Conservation (phyloP, 2,888 invertebrate species). For the Elgonia sp. region DNA sequence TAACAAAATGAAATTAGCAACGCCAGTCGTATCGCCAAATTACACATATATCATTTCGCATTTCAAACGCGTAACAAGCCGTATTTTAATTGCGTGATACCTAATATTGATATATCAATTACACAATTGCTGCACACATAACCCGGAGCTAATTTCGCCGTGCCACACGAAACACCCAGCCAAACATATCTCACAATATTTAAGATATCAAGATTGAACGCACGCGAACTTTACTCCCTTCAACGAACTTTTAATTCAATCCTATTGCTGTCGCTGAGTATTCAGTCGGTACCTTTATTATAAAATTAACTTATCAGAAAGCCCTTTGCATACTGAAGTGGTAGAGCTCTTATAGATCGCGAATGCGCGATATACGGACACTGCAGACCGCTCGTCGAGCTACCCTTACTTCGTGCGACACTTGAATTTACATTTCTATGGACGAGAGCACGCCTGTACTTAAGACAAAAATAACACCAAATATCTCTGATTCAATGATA, state of each 20-base stretch:
- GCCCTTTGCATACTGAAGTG: slow-evolving; percentile 60
- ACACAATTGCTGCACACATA: not conserved
- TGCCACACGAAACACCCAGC: not conserved
- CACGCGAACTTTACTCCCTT: not conserved
- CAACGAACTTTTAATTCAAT: slow-evolving; percentile 40
- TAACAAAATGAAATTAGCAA: too few species aligned
- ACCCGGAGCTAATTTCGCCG: not conserved
- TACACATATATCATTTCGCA: not conserved
- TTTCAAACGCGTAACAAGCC: not conserved
- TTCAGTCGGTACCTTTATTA: slow-evolving; percentile 52
- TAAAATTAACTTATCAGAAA: slow-evolving; percentile 71
- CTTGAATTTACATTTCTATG: slow-evolving; percentile 73
- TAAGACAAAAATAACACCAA: slow-evolving; percentile 61
- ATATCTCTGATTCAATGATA: slow-evolving; percentile 56
- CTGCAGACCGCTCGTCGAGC: slow-evolving; percentile 57
- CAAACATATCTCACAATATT: not conserved
- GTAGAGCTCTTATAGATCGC: slow-evolving; percentile 57
- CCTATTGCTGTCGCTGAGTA: not conserved
- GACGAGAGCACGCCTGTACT: slow-evolving; percentile 55
- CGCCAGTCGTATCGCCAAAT: too few species aligned
- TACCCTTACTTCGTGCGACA: slow-evolving; percentile 62
- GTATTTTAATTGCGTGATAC: not conserved
- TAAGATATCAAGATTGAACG: not conserved
- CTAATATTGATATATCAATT: slow-evolving; percentile 4
- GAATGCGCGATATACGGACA: slow-evolving; percentile 63